Evolutionary conservation across 2,888 invertebrate genomes (phyloP), one percentile per base, ranked within the genome.

Genomic region (Ectemnius cavifrons): DNA sequence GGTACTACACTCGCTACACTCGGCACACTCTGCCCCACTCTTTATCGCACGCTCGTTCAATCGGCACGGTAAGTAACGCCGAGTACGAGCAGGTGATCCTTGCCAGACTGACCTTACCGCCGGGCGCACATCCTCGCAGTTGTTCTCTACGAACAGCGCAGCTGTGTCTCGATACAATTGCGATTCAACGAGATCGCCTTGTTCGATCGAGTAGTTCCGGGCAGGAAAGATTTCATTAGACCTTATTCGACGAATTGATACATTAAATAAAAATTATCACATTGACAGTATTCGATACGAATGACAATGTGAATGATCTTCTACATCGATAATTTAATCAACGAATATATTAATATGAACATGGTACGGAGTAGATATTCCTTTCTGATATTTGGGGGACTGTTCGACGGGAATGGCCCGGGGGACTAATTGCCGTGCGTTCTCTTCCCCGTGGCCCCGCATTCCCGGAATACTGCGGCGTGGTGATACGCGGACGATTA

Each of bases 351-450:
- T 37, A 37, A 37, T 37, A 11, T 6, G 8, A 8, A 37, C 28
- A 37, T 4, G 28, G 8, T 2, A 11, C 37, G 37, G 8, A 37
- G 37, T 6, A 37, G 37, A 37, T 37, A 37, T 11, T 37, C 37
- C 1, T 11, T 6, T 37, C 8, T 37, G 37, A 37, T 37, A 37
- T 37, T 11, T 6, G 37, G 37, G 37, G 37, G 37, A 37, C 37
- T 37, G 8, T 52, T 14, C 18, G 20, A 65, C 37, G 13, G 16
- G 52, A 46, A 60, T 71, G 71, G 71, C 28, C 70, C 67, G 56
- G 63, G 56, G 65, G 63, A 84, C 82, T 86, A 85, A 86, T 86
- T 84, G 80, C 79, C 75, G 61, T 76, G 64, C 60, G 78, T 64
- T 73, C 77, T 67, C 80, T 70, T 72, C 71, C 76, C 72, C 71